Evolutionary conservation across 2,888 invertebrate genomes (phyloP), one percentile per base, ranked within the genome.

Genomic region (Stenotaenia linearis): DNA sequence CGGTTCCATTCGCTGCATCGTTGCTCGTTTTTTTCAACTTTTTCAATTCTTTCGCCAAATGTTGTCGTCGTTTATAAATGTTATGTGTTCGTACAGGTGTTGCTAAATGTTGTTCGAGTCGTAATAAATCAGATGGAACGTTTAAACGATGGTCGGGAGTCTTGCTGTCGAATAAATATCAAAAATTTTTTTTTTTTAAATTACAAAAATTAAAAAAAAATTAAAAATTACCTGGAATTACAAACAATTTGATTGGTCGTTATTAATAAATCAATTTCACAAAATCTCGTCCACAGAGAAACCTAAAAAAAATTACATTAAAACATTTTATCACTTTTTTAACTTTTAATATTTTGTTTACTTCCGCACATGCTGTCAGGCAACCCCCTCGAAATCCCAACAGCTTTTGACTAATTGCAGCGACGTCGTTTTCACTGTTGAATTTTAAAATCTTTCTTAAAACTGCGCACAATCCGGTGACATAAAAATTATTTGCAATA

Each of bases 251-350:
- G 84, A 81, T 89, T 89, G 0, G 92, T 86, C 0, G 91, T 89
- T 78, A 87, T 85, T 12, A 93, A 89, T 69, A 95, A 87, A 84
- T 95, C 93, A 18, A 88, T 89, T 88, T 97, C 97, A 88, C 97
- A 97, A 85, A 95, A 95, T 84, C 92, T 92, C 0, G 96, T 97
- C 96, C 96, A 96, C 50, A 93, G 88, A 9, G 95, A 95, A 9
- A 90, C 90, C 81, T 81, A 76, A 10, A 40, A 45, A 61, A 74
- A 56, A 78, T 56, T 15, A 78, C 4, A 15, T 40, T 77, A 40
- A 0, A 0, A 69, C 15, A 23, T 74, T 75, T 78, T 77, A 79
- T n/a, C 12, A 50, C 6, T 77, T 2, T 23, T 56, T 23, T 0
- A n/a, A n/a, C 21, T 56, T 56, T n/a, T n/a, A n/a, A n/a, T n/a